Conservation (phyloP, 2,113 vertebrate species). For the Crotalus horridus region DNA sequence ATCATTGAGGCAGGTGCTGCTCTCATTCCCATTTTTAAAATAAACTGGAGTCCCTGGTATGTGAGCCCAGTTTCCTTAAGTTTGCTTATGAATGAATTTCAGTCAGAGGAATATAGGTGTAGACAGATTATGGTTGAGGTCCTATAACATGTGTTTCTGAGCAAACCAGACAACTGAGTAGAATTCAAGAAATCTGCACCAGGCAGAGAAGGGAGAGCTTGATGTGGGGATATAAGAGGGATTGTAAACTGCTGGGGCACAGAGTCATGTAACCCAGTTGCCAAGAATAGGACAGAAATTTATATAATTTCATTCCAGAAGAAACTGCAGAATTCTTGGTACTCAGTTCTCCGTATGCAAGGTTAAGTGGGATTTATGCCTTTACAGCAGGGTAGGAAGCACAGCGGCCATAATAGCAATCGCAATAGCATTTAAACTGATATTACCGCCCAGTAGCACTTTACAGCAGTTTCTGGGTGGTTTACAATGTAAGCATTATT, state of each 20-base stretch:
- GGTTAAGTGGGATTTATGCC: not conserved
- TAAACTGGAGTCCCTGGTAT: not conserved
- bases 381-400: not conserved
- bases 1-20: not conserved
- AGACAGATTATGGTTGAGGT: not conserved
- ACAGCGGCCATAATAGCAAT: not conserved
- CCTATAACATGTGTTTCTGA: not conserved
- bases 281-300: not conserved
- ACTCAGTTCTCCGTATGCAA: not conserved
- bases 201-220: not conserved
- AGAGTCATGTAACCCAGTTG: not conserved
- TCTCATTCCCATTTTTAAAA: not conserved
- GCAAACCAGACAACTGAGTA: not conserved
- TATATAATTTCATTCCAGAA: not conserved
- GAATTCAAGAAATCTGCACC: not conserved
- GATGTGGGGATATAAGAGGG: too few species aligned
- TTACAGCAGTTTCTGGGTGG: not conserved
- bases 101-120: not conserved
- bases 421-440: not conserved
- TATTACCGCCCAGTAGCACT: not conserved
- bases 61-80: not conserved
- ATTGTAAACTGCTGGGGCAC: not conserved
- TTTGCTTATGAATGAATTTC: not conserved
- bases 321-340: not conserved
- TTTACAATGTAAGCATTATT: not conserved